These are phyloP conservation scores for Trichosurus vulpecula DNA, from an alignment of 2,797 vertebrate species.

Conservation along the genomic window DNA sequence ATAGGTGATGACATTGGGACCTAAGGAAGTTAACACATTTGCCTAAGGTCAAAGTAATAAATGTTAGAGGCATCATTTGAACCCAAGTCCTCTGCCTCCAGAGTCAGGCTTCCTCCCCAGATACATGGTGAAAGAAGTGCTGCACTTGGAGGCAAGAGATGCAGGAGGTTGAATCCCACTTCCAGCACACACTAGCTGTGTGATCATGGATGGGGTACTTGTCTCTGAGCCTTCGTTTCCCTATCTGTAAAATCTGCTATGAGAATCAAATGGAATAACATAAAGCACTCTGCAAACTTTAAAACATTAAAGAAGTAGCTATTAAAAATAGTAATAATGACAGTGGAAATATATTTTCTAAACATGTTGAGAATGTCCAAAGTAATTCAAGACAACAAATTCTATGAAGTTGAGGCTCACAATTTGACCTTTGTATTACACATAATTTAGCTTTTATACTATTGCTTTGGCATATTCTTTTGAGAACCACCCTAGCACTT, in stretches of 20 bases:
- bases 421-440: not conserved
- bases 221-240: not conserved
- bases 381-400: slow-evolving; percentile 22
- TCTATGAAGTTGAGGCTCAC: not conserved
- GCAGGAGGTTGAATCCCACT: too few relatives aligned
- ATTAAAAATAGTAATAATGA: not conserved
- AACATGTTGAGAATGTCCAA: not conserved
- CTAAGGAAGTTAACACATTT: not conserved
- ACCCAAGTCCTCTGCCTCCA: not conserved
- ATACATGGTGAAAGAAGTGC: not conserved
- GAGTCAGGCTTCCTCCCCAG: not conserved
- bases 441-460: slow-evolving; percentile 27
- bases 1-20: too few relatives aligned
- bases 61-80: not conserved
- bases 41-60: not conserved
- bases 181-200: too few relatives aligned
- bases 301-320: not conserved
- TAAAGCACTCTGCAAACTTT: not conserved
- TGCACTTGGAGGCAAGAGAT: not conserved
- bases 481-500: not conserved
- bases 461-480: not conserved
- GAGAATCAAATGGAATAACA: not conserved
- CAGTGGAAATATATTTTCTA: not conserved
- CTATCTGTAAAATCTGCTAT: not conserved
- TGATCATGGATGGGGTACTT: not conserved